Percentiles rank a stretch among this genome's conserved stretches.
These are phyloP conservation scores for Chelon auratus DNA, from an alignment of 2,797 vertebrate genomes.

Conservation along the genomic window DNA sequence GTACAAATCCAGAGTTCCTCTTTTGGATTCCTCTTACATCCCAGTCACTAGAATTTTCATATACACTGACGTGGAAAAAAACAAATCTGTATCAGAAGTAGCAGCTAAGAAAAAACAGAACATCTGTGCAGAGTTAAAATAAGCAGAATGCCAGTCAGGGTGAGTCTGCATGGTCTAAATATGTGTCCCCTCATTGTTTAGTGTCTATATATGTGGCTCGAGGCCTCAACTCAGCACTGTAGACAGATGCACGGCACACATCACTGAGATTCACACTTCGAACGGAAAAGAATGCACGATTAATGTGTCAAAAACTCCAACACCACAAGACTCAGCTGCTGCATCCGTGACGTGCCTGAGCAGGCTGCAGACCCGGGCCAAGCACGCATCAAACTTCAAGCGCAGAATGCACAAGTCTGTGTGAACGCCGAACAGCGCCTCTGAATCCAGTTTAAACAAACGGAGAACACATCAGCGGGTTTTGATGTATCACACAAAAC, in stretches of 20 bases:
- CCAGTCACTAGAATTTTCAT: conserved; percentile 3
- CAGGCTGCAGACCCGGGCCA: conserved; percentile 36
- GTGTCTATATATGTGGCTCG: conserved; percentile 40
- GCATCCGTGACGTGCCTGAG: conserved; percentile 19
- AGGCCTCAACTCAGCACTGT: conserved; percentile 7
- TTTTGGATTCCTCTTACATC: not conserved
- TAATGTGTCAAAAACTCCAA: conserved; percentile 55
- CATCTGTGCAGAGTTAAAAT: not conserved
- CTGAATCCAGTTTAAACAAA: conserved; percentile 12
- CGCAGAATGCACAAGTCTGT: conserved; percentile 11
- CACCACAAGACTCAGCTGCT: conserved; percentile 42
- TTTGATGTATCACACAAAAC: conserved; percentile 30
- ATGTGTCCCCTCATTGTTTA: conserved; percentile 39
- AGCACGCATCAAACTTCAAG: conserved; percentile 18
- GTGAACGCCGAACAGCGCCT: conserved; percentile 29
- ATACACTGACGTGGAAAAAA: not conserved
- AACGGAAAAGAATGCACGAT: conserved; percentile 58
- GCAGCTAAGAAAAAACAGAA: not conserved
- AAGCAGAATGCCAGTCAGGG: conserved; percentile 12
- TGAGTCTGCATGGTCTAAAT: conserved; percentile 30
- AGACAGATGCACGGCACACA: conserved; percentile 49
- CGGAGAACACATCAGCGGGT: not conserved
- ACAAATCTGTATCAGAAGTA: not conserved
- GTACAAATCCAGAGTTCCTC: not conserved
- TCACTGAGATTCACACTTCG: conserved; percentile 34